Evolutionary conservation across 2,113 vertebrate species (phyloP).

Genomic region (Eulacestoma nigropectus): DNA sequence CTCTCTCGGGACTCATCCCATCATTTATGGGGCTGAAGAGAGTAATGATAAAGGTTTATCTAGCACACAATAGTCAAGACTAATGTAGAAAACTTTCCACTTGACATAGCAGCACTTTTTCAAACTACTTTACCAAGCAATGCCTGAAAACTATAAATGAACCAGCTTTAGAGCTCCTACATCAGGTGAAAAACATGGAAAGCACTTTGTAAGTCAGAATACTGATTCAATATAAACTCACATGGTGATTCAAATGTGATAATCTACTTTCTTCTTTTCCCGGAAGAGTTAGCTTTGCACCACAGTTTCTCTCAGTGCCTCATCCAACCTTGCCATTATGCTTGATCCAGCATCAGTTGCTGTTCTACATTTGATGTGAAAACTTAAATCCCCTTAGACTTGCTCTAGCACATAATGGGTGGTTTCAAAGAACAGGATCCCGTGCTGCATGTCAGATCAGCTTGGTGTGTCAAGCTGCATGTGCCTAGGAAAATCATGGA

Average conservation of each 20-base stretch:
- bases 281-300: not conserved
- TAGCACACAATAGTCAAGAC: not conserved
- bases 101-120: not conserved
- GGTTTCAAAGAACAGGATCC: not conserved
- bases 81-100: not conserved
- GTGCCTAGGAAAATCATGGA: not conserved
- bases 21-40: not conserved
- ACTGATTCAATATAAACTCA: not conserved
- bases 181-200: not conserved
- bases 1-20: not conserved
- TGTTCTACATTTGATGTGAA: not conserved
- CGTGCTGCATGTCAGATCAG: accelerated
- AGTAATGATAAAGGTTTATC: not conserved
- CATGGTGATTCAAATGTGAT: not conserved
- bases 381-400: not conserved
- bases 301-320: not conserved
- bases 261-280: not conserved
- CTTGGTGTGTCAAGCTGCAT: accelerated
- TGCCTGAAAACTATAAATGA: not conserved
- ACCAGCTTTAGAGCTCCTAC: not conserved
- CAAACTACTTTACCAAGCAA: not conserved
- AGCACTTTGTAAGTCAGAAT: not conserved
- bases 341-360: not conserved
- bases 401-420: not conserved
- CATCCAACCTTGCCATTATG: not conserved